Evolutionary conservation across 2,797 vertebrate species (phyloP).

Genomic region (Picus viridis): DNA sequence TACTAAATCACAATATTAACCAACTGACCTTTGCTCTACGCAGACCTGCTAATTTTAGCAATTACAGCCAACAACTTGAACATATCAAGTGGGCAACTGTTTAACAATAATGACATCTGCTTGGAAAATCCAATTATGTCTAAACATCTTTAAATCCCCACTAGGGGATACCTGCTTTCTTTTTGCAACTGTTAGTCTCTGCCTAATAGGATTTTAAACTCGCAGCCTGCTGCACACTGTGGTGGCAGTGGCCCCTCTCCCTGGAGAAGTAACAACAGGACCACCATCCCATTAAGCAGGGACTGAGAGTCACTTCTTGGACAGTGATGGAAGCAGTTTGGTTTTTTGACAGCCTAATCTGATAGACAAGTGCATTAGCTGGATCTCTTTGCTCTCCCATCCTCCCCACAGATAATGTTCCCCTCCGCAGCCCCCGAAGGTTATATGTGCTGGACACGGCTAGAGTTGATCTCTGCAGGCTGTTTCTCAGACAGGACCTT

Average conservation of each 20-base stretch:
- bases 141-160: constrained; percentile 79
- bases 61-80: constrained; percentile 88
- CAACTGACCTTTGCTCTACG: constrained; percentile 84
- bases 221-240: constrained; percentile 63
- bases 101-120: constrained; percentile 89
- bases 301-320: constrained; percentile 12
- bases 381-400: neutral
- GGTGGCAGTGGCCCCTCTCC: constrained; percentile 59
- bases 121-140: constrained; percentile 88
- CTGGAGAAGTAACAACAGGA: constrained; percentile 63
- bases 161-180: constrained; percentile 79
- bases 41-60: constrained; percentile 89
- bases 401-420: neutral
- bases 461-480: neutral
- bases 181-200: constrained; percentile 72
- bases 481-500: neutral
- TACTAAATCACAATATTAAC: constrained; percentile 77
- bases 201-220: constrained; percentile 80
- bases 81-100: constrained; percentile 88
- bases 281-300: constrained; percentile 60
- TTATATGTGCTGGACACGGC: neutral
- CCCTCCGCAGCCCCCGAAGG: neutral
- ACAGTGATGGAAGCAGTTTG: constrained; percentile 73
- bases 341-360: constrained; percentile 67
- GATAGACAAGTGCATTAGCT: constrained; percentile 61